A percentile compares a stretch with the other conserved stretches of the same genome.
These are phyloP conservation scores for Myxocyprinus asiaticus DNA, from an alignment of 2,113 vertebrate genomes.

Conservation along the genomic window DNA sequence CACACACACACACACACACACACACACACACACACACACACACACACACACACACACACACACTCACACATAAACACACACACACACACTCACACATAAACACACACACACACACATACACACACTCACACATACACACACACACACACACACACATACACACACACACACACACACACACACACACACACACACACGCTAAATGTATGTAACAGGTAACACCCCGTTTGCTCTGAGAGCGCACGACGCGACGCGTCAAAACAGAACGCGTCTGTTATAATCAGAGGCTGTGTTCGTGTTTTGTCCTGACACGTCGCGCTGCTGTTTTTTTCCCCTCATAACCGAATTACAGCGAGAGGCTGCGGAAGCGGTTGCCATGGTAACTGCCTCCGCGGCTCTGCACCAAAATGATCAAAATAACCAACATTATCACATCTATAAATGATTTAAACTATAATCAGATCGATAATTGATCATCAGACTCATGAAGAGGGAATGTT, in stretches of 20 bases:
- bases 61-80: too few species aligned
- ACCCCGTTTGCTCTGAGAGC: too few species aligned
- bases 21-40: too few species aligned
- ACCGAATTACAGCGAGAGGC: conserved; percentile 70
- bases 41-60: too few species aligned
- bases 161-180: not conserved
- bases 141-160: not conserved
- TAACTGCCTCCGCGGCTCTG: conserved; percentile 76
- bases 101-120: conserved; percentile 31
- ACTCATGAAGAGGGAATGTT: too few species aligned
- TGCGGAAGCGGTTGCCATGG: conserved; percentile 90
- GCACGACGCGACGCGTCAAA: not conserved
- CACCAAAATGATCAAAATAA: conserved; percentile 50
- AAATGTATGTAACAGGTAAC: not conserved
- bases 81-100: not conserved
- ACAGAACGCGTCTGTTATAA: not conserved
- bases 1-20: too few species aligned
- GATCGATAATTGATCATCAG: too few species aligned
- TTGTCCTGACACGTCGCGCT: not conserved
- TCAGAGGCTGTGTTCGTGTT: not conserved
- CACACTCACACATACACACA: conserved; percentile 33
- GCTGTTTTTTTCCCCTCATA: conserved; percentile 47
- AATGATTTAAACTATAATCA: not conserved
- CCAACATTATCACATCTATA: not conserved
- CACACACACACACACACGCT: conserved; percentile 33